Evolutionary conservation across 2,888 invertebrate species (phyloP), one percentile per base, ranked within the genome.

Genomic region (Hypselothyrea guttata): DNA sequence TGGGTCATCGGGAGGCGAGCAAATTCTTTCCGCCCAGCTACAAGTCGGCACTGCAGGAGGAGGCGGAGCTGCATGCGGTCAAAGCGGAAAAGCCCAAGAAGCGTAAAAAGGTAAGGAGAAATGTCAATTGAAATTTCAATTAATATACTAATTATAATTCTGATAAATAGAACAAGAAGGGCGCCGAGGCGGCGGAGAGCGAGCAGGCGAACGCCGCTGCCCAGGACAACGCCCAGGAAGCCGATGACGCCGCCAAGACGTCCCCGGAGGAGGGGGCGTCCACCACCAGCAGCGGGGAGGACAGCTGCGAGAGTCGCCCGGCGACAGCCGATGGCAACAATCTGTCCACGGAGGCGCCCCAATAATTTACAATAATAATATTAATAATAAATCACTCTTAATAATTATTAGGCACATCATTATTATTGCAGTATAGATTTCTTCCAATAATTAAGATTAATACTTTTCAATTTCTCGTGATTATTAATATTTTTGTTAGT

Each of bases 21-120:
- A 86, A 91, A 52, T 94, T 94, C 90, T 96, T 96, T 89, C 94
- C 95, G 0, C 93, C 77, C 7, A 77, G 33, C 27, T 88, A 86
- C 57, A 92, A 92, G 68, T 92, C 91, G 33, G 91, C 92, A 41
- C 89, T 89, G 49, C 88, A 89, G 33, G 88, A 87, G 30, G 82
- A 78, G 40, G 65, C 64, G 1, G 88, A 88, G 27, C 51, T 73
- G 40, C 76, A 82, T n/a, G 89, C 83, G 1, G 78, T 78, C 4
- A 84, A 76, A 15, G 48, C 82, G 2, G 63, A 75, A 40, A 30
- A 92, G 91, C 88, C 92, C 91, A 86, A 92, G 84, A 92, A 92
- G 84, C 88, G 83, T 73, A 75, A 93, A 18, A 82, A 81, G 76
- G 81, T 81, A 22, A 5, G 13, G 5, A 7, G n/a, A 22, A 28